A percentile compares a stretch with the other conserved stretches of the same genome.
These are phyloP conservation scores for Limosa lapponica DNA, from an alignment of 2,797 vertebrate genomes.

Conservation along the genomic window DNA sequence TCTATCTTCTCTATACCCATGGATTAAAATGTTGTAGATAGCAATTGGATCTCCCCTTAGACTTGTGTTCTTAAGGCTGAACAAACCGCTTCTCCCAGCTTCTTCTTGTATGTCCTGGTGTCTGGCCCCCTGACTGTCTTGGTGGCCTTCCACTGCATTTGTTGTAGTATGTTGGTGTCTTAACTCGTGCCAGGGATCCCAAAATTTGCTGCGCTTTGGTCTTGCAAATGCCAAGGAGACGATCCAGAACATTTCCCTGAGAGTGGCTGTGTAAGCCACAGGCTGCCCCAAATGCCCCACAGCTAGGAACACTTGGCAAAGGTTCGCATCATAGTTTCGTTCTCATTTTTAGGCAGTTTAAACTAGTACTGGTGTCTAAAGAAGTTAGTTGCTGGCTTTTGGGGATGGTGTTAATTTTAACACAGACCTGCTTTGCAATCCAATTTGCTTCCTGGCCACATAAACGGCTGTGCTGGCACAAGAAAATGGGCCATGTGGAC, in stretches of 20 bases:
- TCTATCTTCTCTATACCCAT: background rate
- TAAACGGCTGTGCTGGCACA: background rate
- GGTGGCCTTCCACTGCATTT: background rate
- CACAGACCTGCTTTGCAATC: background rate
- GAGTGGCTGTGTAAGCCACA: background rate
- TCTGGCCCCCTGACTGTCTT: background rate
- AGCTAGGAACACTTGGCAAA: background rate
- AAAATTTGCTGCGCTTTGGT: background rate
- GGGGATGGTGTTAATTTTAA: background rate
- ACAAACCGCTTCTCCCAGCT: background rate
- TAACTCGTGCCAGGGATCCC: background rate
- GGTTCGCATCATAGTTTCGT: background rate
- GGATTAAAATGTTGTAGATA: background rate
- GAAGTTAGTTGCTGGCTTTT: background rate
- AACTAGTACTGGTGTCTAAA: background rate
- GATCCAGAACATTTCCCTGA: background rate
- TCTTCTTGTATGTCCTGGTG: background rate
- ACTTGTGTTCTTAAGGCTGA: background rate
- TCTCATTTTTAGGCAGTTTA: background rate
- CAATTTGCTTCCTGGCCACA: background rate
- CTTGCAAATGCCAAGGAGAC: background rate
- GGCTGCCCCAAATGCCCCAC: background rate
- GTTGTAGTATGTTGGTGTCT: background rate
- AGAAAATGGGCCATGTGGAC: background rate
- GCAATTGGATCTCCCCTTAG: background rate